Conservation (phyloP, 2,113 vertebrate species). For the Mobula hypostoma region DNA sequence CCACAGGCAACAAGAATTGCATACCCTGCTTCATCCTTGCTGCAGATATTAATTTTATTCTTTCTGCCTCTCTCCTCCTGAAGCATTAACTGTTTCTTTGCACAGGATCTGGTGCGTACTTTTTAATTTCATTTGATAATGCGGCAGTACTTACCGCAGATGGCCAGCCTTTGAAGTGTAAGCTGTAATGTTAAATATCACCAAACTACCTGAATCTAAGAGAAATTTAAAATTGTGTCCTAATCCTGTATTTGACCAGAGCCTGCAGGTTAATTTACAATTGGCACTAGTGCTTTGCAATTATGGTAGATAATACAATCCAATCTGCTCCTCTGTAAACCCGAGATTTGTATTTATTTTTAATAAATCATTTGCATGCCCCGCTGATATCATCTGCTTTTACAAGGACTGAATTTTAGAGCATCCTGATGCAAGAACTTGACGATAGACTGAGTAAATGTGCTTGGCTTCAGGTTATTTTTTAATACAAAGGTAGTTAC, state of each 20-base stretch:
- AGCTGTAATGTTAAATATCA: not conserved
- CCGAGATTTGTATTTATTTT: not conserved
- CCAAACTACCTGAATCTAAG: not conserved
- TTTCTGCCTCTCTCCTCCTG: no score
- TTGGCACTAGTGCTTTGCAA: not conserved
- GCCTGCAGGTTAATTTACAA: not conserved
- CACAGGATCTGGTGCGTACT: no score
- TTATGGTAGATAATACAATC: not conserved
- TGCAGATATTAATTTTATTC: no score
- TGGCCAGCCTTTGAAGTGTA: not conserved
- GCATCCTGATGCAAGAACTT: not conserved
- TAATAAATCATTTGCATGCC: not conserved
- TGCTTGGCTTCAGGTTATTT: not conserved
- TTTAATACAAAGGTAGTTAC: not conserved
- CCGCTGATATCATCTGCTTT: not conserved
- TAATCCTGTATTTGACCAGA: not conserved
- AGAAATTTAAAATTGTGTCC: no score
- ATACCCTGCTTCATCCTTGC: no score
- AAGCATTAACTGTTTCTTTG: no score
- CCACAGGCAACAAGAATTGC: not conserved
- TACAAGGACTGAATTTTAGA: conserved; percentile 2
- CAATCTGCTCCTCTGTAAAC: not conserved
- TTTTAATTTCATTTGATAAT: no score
- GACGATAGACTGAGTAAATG: not conserved
- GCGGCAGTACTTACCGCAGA: not conserved